These are phyloP conservation scores for Halesus radiatus DNA, from an alignment of 1,140 invertebrate genomes.

Conservation along the genomic window DNA sequence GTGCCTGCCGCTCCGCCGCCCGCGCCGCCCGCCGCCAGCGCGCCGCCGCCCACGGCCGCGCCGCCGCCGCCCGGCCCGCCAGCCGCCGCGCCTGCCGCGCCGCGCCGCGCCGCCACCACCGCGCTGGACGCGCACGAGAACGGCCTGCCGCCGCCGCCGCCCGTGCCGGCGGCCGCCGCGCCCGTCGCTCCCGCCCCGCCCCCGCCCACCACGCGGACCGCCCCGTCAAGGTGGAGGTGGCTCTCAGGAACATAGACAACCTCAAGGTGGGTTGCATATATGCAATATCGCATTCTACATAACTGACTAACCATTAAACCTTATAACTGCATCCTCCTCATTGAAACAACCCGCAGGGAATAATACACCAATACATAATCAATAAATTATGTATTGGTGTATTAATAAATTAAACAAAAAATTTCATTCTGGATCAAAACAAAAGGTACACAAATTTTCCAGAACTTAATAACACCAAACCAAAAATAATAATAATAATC, in stretches of 20 bases:
- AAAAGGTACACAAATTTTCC: no score
- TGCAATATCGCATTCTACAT: no score
- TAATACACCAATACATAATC: no score
- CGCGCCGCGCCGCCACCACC: conserved; percentile 58
- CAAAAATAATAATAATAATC: no score
- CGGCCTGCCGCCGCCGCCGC: conserved; percentile 67
- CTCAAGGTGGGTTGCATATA: conserved; percentile 55
- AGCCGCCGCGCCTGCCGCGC: conserved; percentile 60
- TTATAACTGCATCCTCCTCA: no score
- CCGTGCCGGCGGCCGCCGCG: conserved; percentile 67
- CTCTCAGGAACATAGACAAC: conserved; percentile 56
- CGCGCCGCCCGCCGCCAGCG: conserved; percentile 63
- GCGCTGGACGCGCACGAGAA: conserved; percentile 64
- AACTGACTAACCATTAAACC: no score
- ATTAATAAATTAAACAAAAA: no score
- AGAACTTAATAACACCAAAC: no score
- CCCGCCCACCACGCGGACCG: no score
- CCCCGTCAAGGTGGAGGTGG: conserved; percentile 59
- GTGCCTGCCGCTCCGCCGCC: conserved; percentile 61
- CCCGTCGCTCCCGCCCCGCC: conserved; percentile 62
- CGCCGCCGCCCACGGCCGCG: conserved; percentile 64
- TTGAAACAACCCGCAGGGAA: no score
- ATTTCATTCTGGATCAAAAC: no score
- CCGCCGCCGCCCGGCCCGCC: conserved; percentile 63
- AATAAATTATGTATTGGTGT: no score